A percentile compares a stretch with the other conserved stretches of the same genome.
Conservation (phyloP, 1,140 invertebrate genomes). For the Pogonomyrmex californicus region DNA sequence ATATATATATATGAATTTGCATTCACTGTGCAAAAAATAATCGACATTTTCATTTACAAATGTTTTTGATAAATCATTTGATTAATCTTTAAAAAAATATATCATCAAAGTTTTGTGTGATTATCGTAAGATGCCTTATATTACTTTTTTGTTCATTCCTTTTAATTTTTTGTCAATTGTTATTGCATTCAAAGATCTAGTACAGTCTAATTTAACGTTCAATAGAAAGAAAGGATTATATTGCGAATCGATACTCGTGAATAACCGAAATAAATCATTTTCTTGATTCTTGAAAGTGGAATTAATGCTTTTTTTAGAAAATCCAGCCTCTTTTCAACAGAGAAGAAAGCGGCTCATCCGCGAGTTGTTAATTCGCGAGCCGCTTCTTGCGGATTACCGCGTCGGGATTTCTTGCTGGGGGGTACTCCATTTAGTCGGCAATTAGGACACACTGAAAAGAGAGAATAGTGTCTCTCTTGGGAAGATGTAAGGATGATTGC, state of each 20-base stretch:
- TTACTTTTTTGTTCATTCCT: neutral
- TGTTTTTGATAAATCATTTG: neutral
- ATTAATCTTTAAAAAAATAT: neutral
- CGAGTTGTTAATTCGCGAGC: slow-evolving; percentile 36
- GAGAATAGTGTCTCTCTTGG: neutral
- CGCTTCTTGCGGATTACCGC: slow-evolving; percentile 18
- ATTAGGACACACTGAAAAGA: slow-evolving; percentile 1
- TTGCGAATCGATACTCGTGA: neutral
- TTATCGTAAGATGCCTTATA: neutral
- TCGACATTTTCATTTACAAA: neutral
- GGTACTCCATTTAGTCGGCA: slow-evolving; percentile 13
- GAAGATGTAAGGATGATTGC: neutral
- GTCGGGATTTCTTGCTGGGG: slow-evolving; percentile 17
- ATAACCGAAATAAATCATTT: neutral
- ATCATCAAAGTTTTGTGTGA: neutral
- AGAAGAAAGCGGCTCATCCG: neutral
- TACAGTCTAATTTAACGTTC: neutral
- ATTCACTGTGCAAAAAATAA: neutral
- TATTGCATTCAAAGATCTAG: neutral
- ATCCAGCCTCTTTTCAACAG: neutral
- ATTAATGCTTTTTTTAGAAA: slow-evolving; percentile 7
- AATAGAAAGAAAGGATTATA: no score
- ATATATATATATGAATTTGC: neutral
- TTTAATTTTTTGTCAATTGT: neutral
- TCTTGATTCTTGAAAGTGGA: slow-evolving; percentile 24